Evolutionary conservation across 1,140 invertebrate species (phyloP).

Genomic region (Vollenhovia emeryi): DNA sequence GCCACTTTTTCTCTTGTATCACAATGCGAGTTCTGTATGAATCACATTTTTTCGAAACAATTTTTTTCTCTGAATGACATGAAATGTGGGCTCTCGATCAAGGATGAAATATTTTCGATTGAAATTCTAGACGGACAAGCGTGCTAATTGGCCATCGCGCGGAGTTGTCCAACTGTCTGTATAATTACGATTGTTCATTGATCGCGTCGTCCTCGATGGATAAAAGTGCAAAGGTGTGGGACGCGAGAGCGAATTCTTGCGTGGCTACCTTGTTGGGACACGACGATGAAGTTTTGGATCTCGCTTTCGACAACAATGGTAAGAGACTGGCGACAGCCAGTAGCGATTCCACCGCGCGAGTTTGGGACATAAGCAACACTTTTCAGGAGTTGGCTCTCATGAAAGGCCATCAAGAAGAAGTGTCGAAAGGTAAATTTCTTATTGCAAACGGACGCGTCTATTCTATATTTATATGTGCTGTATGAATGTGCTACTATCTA

Average conservation of each 20-base stretch:
- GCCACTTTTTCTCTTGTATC: neutral
- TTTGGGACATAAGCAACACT: constrained; percentile 88
- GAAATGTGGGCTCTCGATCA: neutral
- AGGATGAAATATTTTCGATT: neutral
- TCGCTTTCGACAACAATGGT: constrained; percentile 90
- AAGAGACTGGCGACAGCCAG: constrained; percentile 90
- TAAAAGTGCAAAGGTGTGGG: constrained; percentile 92
- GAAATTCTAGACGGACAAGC: constrained; percentile 86
- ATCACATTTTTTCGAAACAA: neutral
- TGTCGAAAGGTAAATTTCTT: constrained; percentile 88
- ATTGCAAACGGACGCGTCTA: neutral
- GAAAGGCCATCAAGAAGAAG: constrained; percentile 91
- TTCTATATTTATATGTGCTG: neutral
- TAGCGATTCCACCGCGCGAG: constrained; percentile 89
- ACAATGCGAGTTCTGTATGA: neutral
- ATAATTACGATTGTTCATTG: constrained; percentile 90
- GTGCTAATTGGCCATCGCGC: constrained; percentile 89
- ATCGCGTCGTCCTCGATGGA: constrained; percentile 91
- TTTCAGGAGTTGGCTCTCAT: constrained; percentile 88
- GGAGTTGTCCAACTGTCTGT: constrained; percentile 91
- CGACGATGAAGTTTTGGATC: constrained; percentile 91
- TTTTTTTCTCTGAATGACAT: neutral
- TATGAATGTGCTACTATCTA: no score
- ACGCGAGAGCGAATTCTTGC: constrained; percentile 87
- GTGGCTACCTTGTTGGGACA: constrained; percentile 88